phyloP scores from a whole-genome alignment of 2,888 invertebrate genomes.

The Pseudeuparius sepicola region DNA sequence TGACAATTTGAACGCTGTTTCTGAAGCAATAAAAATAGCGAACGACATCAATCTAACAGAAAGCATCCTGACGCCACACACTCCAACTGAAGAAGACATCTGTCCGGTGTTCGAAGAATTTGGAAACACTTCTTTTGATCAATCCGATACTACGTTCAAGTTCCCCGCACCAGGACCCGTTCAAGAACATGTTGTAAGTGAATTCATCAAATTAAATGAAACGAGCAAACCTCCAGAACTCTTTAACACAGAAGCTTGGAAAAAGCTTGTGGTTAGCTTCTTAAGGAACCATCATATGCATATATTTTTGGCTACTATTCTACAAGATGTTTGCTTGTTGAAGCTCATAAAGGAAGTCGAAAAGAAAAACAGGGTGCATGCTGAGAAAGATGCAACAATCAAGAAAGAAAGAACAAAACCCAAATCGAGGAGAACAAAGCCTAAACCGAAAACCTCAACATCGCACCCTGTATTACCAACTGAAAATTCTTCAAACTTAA shows the following conservation, averaged over 20 bases:
- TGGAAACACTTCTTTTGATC: conserved; percentile 6
- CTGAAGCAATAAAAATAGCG: too few species aligned
- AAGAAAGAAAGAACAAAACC: conserved; percentile 9
- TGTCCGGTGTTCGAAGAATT: conserved; percentile 9
- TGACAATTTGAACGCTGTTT: too few species aligned
- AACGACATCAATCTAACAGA: too few species aligned
- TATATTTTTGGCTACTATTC: conserved; percentile 25
- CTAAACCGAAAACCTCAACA: conserved; percentile 11
- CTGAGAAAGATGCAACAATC: background rate
- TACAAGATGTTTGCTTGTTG: conserved; percentile 27
- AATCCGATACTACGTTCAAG: conserved; percentile 6
- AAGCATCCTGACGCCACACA: conserved; percentile 4
- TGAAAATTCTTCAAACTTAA: too few species aligned
- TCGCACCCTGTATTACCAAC: background rate
- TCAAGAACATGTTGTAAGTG: conserved; percentile 9
- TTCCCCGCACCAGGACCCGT: conserved; percentile 5
- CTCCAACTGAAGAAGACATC: conserved; percentile 1
- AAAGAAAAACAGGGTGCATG: conserved; percentile 13
- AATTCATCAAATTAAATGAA: too few species aligned
- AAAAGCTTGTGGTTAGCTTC: too few species aligned
- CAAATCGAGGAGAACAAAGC: conserved; percentile 7
- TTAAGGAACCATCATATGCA: too few species aligned
- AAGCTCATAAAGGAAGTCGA: conserved; percentile 25
- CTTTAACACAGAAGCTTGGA: too few species aligned
- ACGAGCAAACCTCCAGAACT: too few species aligned